Percentiles rank a stretch among this genome's conserved stretches.
Evolutionary conservation across 37 sponge, comb jelly and placozoan genomes (phyloP).

Genomic region (Cliona cf. orientalis): DNA sequence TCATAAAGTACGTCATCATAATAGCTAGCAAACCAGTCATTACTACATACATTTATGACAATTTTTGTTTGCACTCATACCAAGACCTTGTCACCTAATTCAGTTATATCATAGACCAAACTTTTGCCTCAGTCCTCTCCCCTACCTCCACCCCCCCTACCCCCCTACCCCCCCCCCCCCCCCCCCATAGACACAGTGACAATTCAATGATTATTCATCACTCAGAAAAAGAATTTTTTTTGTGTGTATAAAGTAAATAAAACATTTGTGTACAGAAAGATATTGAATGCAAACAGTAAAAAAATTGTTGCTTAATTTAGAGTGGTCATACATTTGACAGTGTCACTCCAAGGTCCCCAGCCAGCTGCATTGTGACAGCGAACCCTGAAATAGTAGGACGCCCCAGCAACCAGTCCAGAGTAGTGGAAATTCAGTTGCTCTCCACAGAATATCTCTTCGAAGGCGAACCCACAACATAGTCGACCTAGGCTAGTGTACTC

Average conservation of each 20-base stretch:
- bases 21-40: too few relatives aligned
- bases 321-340: constrained; percentile 59
- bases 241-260: background rate
- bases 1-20: too few relatives aligned
- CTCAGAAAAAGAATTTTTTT: background rate
- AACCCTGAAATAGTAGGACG: constrained; percentile 77
- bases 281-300: background rate
- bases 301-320: background rate
- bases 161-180: too few relatives aligned
- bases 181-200: too few relatives aligned
- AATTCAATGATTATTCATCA: too few relatives aligned
- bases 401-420: constrained; percentile 54
- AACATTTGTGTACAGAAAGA: background rate
- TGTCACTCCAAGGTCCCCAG: constrained; percentile 85
- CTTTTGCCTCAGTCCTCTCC: too few relatives aligned
- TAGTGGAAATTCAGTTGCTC: constrained; percentile 38
- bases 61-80: too few relatives aligned
- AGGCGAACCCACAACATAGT: constrained; percentile 41
- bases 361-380: constrained; percentile 76
- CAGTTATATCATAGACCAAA: too few relatives aligned
- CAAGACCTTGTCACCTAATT: too few relatives aligned
- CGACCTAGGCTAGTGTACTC: constrained; percentile 30
- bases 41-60: too few relatives aligned
- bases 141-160: too few relatives aligned
- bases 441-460: constrained; percentile 76